phyloP scores from a whole-genome alignment of 2,113 vertebrate species.

The Tamias sibiricus region DNA sequence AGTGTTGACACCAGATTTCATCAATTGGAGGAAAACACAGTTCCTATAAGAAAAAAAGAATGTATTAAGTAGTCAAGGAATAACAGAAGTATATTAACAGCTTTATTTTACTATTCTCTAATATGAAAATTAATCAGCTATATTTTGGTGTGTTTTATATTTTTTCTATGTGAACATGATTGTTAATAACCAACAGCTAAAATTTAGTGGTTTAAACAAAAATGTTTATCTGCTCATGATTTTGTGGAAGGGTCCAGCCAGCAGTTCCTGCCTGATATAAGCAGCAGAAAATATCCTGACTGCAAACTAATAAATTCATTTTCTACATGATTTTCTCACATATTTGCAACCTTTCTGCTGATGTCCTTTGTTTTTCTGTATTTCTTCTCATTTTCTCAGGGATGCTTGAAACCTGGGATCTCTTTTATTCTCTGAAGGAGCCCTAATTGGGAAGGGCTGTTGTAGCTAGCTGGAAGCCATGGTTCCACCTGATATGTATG shows the following conservation, averaged over 20 bases:
- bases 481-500: no score
- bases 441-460: no score
- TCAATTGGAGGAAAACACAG: rapidly evolving
- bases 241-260: background rate
- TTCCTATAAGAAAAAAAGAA: background rate
- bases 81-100: background rate
- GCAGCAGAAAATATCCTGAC: background rate
- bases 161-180: background rate
- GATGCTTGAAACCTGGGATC: background rate
- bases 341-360: rapidly evolving
- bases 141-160: background rate
- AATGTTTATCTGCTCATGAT: background rate
- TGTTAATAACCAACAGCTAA: background rate
- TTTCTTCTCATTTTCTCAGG: background rate
- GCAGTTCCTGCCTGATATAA: rapidly evolving
- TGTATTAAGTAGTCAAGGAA: background rate
- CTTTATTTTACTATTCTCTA: background rate
- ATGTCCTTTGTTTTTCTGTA: background rate
- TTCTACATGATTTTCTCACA: background rate
- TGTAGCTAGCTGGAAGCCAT: no score
- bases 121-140: background rate
- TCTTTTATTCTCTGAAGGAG: background rate
- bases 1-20: background rate
- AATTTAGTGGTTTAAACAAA: background rate
- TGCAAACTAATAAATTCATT: background rate